Conservation (phyloP, 2,113 vertebrate species). For the Piaya cayana region DNA sequence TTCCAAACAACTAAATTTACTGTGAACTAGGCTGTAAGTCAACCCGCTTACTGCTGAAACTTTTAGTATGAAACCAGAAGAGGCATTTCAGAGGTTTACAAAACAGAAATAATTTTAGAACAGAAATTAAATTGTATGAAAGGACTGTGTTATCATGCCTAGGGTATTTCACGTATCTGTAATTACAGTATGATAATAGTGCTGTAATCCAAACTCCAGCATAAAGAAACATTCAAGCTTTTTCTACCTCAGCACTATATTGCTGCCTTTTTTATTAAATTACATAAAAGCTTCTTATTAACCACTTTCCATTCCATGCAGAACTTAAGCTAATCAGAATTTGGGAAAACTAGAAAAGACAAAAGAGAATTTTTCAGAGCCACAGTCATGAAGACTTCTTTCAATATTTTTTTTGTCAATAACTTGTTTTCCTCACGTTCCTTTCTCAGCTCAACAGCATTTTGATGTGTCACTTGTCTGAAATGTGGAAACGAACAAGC, state of each 20-base stretch:
- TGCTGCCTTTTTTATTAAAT: neutral
- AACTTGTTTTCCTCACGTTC: neutral
- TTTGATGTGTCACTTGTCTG: neutral
- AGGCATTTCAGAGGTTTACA: neutral
- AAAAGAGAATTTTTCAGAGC: neutral
- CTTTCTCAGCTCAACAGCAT: neutral
- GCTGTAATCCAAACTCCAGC: neutral
- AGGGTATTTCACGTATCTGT: neutral
- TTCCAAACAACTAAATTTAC: neutral
- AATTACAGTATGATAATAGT: neutral
- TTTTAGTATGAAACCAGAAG: neutral
- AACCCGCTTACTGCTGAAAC: neutral
- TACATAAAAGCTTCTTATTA: constrained; percentile 2
- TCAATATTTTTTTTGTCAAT: neutral
- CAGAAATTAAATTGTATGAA: neutral
- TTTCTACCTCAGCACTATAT: neutral
- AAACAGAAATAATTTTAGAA: neutral
- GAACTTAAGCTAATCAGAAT: neutral
- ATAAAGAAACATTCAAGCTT: neutral
- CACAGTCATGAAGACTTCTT: neutral
- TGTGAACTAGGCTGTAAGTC: neutral
- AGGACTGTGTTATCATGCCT: neutral
- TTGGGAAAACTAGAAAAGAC: neutral
- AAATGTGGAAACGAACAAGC: neutral
- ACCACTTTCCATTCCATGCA: neutral